Evolutionary conservation across 2,113 vertebrate genomes (phyloP), one percentile per base, ranked within the genome.

Genomic region (Gambusia holbrooki): DNA sequence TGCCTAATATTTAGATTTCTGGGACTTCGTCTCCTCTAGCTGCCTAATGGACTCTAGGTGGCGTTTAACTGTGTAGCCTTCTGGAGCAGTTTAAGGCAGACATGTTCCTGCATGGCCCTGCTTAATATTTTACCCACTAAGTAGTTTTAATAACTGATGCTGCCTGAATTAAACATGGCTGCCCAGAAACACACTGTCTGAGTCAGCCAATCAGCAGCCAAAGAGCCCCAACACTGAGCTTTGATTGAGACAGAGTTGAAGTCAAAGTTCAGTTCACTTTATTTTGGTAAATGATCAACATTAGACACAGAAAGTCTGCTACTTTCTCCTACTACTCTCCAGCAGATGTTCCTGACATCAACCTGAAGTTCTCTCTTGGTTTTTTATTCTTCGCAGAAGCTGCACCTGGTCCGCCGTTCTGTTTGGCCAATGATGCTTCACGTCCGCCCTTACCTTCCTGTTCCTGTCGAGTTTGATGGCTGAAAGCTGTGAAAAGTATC

Each of bases 51-150:
- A 64, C 64, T 76, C 71, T 67, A 77, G 60, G 70, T 15, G 2
- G 51, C 0, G 17, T 27, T 28, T 69, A 62, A 7, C 6, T 64
- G 30, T n/a, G 62, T 45, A 69, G 29, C 14, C 11, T 61, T 81
- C 58, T 45, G 60, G 73, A 35, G 51, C 45, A 71, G 32, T 42
- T 87, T 80, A 81, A 66, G 63, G 73, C 37, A n/a, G 33, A 72
- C 1, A 17, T 42, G 37, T 78, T 76, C 58, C 51, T 25, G 68
- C 45, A 48, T 25, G 17, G 33, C 4, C 69, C 10, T 61, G 64
- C 76, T 88, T 30, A 86, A 90, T 88, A 88, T 90, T 88, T 90
- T 60, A 89, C 66, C 29, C 30, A 14, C 66, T 78, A 70, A 86
- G 74, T 60, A 60, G 79, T 48, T 80, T 75, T 69, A 90, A 90